Conservation (phyloP, 2,797 vertebrate species). For the Anomalospiza imberbis region DNA sequence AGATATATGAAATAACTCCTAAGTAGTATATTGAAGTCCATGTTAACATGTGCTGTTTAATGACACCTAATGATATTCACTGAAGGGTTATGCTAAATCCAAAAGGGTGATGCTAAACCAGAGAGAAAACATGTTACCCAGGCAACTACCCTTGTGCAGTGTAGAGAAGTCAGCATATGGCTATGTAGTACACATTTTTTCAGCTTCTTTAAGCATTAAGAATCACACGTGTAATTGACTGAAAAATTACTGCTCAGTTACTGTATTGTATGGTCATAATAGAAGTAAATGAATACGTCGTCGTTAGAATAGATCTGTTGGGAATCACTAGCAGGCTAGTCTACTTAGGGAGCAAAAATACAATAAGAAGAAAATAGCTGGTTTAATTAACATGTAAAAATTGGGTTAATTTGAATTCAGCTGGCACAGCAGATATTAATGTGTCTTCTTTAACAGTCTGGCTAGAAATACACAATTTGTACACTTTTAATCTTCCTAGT, state of each 20-base stretch:
- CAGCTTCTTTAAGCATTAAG: constrained; percentile 91
- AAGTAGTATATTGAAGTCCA: constrained; percentile 79
- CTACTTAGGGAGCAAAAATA: constrained; percentile 84
- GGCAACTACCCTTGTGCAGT: constrained; percentile 89
- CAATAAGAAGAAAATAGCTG: constrained; percentile 87
- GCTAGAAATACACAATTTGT: constrained; percentile 55
- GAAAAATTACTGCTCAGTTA: constrained; percentile 94
- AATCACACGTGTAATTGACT: constrained; percentile 92
- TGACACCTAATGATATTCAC: constrained; percentile 97
- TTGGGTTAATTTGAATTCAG: constrained; percentile 85
- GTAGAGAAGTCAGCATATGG: constrained; percentile 87
- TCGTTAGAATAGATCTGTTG: constrained; percentile 93
- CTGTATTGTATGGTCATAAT: constrained; percentile 94
- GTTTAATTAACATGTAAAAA: constrained; percentile 85
- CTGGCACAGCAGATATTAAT: constrained; percentile 79
- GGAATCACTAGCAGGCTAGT: constrained; percentile 85
- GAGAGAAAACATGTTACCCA: constrained; percentile 87
- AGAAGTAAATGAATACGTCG: constrained; percentile 95
- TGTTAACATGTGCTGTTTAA: constrained; percentile 98
- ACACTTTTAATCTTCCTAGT: constrained; percentile 50
- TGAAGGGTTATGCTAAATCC: constrained; percentile 84
- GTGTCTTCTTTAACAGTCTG: constrained; percentile 62
- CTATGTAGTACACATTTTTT: constrained; percentile 90
- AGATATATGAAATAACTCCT: constrained; percentile 73
- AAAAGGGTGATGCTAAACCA: constrained; percentile 87